Conservation (phyloP, 1,140 invertebrate genomes). For the Trichonephila clavata region DNA sequence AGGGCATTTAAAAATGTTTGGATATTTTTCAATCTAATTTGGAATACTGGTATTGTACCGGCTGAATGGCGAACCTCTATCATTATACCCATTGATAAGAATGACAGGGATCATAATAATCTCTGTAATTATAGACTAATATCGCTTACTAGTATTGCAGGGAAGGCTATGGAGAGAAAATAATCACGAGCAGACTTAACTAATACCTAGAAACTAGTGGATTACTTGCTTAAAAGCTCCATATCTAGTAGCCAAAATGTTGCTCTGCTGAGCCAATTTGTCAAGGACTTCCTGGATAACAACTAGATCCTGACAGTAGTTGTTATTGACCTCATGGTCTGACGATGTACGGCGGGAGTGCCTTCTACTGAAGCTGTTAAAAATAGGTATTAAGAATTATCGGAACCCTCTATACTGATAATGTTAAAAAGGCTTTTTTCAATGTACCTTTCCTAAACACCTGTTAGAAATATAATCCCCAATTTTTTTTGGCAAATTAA, state of each 20-base stretch:
- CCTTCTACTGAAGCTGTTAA: slow-evolving; percentile 11
- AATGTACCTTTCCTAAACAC: no score
- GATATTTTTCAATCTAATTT: no score
- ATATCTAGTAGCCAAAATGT: slow-evolving; percentile 35
- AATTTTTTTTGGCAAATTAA: no score
- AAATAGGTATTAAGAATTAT: slow-evolving; percentile 13
- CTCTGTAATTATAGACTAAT: no score
- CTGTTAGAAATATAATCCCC: no score
- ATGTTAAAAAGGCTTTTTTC: no score
- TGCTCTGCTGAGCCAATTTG: not conserved
- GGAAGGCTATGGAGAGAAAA: slow-evolving; percentile 58
- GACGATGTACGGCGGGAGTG: slow-evolving; percentile 29
- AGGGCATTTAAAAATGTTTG: not conserved
- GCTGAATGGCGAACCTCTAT: no score
- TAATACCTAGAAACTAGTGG: not conserved
- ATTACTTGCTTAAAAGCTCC: not conserved
- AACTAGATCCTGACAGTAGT: slow-evolving; percentile 14
- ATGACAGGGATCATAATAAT: not conserved
- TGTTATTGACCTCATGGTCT: slow-evolving; percentile 40
- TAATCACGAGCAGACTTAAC: slow-evolving; percentile 33
- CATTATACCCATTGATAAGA: no score
- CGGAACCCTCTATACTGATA: no score
- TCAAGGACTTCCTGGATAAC: slow-evolving; percentile 46
- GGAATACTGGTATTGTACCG: no score
- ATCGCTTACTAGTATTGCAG: slow-evolving; percentile 1